These are phyloP conservation scores for Drosophila aldrichi DNA, from an alignment of 2,888 invertebrate genomes.

Conservation along the genomic window DNA sequence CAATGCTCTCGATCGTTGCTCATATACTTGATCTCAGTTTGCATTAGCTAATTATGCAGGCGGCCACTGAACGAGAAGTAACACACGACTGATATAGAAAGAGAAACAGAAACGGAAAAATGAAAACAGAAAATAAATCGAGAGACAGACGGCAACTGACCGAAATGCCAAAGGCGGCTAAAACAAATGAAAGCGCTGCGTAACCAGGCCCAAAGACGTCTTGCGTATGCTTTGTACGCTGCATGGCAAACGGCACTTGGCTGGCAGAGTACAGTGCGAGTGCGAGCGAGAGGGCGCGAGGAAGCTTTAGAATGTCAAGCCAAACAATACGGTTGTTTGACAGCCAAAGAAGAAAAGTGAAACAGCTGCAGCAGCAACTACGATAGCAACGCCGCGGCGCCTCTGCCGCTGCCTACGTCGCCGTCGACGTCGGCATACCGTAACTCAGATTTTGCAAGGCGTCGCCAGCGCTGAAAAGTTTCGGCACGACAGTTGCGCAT, in stretches of 20 bases:
- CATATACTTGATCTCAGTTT: constrained; percentile 46
- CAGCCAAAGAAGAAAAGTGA: constrained; percentile 63
- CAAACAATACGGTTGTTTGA: constrained; percentile 43
- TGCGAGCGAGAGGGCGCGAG: constrained; percentile 16
- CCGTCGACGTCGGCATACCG: constrained; percentile 12
- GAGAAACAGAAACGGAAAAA: constrained; percentile 24
- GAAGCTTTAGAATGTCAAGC: constrained; percentile 48
- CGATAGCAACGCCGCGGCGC: neutral
- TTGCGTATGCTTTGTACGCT: constrained; percentile 36
- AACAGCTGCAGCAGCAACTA: constrained; percentile 51
- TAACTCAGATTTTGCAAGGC: constrained; percentile 53
- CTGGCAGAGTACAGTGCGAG: neutral
- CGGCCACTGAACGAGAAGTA: constrained; percentile 39
- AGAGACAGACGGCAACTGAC: constrained; percentile 17
- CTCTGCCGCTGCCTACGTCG: neutral
- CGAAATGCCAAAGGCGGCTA: constrained; percentile 52
- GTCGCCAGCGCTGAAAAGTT: constrained; percentile 28
- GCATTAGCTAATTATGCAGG: constrained; percentile 72
- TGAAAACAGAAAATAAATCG: constrained; percentile 26
- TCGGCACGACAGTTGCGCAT: constrained; percentile 56
- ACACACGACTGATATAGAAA: constrained; percentile 39
- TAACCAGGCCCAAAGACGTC: constrained; percentile 61
- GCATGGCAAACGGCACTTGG: constrained; percentile 24
- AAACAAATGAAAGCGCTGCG: constrained; percentile 74
- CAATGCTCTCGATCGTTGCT: neutral